phyloP scores from a whole-genome alignment of 2,888 invertebrate species.

The Leptarthrus brevirostris region DNA sequence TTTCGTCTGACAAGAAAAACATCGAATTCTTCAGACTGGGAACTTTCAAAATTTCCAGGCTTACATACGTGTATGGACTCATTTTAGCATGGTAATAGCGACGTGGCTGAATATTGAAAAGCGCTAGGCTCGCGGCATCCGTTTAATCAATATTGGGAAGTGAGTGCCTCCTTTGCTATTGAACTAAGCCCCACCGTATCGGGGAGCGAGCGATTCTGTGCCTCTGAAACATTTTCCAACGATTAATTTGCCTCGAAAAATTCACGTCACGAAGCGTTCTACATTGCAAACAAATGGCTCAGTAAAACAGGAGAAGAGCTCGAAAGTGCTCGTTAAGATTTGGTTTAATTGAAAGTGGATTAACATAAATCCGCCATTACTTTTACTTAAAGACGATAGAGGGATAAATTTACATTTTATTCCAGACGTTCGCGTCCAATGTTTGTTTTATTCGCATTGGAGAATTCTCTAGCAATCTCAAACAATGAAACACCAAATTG shows the following conservation, averaged over 20 bases:
- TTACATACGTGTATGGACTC: conserved; percentile 15
- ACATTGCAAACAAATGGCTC: conserved; percentile 47
- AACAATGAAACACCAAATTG: conserved; percentile 12
- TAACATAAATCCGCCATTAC: conserved; percentile 49
- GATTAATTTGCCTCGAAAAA: conserved; percentile 47
- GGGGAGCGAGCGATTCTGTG: not conserved
- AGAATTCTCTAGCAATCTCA: not conserved
- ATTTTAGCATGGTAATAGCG: conserved; percentile 9
- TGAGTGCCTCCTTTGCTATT: not conserved
- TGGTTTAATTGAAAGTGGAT: conserved; percentile 49
- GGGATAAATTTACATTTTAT: conserved; percentile 44
- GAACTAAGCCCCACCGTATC: conserved; percentile 8
- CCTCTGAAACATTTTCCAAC: conserved; percentile 38
- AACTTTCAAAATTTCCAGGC: conserved; percentile 11
- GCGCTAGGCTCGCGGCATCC: conserved; percentile 5
- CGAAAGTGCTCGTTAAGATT: conserved; percentile 48
- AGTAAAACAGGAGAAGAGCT: conserved; percentile 47
- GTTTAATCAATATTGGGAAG: conserved; percentile 22
- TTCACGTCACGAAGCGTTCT: conserved; percentile 44
- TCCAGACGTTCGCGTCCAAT: conserved; percentile 43
- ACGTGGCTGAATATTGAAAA: conserved; percentile 27
- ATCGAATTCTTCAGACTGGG: conserved; percentile 9
- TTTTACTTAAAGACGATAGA: conserved; percentile 48
- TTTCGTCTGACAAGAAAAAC: conserved; percentile 29
- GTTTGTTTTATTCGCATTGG: conserved; percentile 41